Base-by-base conservation (phyloP, 2,888 invertebrate genomes). In the Zhuqinia jingwanae region DNA sequence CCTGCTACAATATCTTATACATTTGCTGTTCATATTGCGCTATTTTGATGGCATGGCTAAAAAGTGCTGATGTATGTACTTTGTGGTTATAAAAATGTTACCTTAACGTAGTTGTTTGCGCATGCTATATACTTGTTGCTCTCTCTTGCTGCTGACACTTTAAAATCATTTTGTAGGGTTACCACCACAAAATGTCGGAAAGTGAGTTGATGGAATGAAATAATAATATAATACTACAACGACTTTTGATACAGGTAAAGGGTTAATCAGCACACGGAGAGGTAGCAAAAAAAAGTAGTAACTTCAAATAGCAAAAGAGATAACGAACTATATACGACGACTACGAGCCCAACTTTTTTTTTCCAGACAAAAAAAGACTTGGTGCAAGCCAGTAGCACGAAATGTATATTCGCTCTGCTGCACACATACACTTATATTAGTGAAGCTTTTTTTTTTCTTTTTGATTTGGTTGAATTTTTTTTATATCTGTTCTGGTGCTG, bases 361-460 rank as follows among this genome's bases (percentile, higher is more conserved):
- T 75, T 75, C 82, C 82, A 82, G 82, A 36, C 73, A 75, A 47
- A 73, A n/a, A n/a, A 82, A 27, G 30, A 79, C 65, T 47, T 13
- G 56, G 13, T 77, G 47, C 20, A 68, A 73, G 25, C 50, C 36
- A 36, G 36, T 36, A 17, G 47, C 82, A 82, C 82, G 82, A 82
- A 82, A 82, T 47, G 25, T 63, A 75, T 75, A 17, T 47, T 63
- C 83, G 83, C 76, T 83, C 83, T 76, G 76, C 17, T 83, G 83
- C 60, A 56, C 83, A 83, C 77, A 45, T 47, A 78, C 65, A 36
- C 53, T 25, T 83, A 68, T 60, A 50, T 60, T 76, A 76, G 68
- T 20, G 63, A 25, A 42, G 63, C 63, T 47, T 79, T 50, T 70
- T 68, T 60, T 77, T 58, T 80, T 56, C 15, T 15, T 58, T 22